Evolutionary conservation across 2,113 vertebrate genomes (phyloP).

Genomic region (Stegostoma tigrinum): DNA sequence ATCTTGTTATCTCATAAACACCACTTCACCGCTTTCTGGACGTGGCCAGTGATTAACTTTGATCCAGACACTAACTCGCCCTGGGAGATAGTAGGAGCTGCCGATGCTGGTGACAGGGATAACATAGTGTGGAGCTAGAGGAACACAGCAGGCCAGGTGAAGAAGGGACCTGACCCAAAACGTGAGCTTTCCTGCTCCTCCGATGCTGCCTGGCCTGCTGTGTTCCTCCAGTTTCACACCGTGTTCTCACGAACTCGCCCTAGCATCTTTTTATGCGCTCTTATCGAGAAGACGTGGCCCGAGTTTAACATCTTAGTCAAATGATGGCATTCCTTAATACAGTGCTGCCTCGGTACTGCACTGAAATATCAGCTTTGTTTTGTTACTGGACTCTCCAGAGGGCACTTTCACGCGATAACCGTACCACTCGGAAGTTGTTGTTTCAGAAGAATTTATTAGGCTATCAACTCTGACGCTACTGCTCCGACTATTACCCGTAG

Average conservation of each 20-base stretch:
- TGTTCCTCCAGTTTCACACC: no score
- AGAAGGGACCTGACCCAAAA: no score
- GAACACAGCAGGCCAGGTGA: no score
- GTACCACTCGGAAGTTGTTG: background rate
- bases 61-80: background rate
- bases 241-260: background rate
- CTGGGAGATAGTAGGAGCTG: background rate
- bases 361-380: background rate
- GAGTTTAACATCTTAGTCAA: background rate
- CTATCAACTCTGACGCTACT: background rate
- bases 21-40: background rate
- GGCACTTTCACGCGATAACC: background rate
- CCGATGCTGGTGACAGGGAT: no score
- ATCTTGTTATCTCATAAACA: no score
- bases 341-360: no score
- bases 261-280: background rate
- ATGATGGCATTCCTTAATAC: background rate
- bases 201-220: no score
- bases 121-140: no score
- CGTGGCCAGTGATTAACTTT: background rate
- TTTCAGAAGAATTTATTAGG: no score
- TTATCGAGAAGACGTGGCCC: background rate
- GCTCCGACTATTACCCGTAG: background rate
- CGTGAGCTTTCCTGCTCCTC: no score
- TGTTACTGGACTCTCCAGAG: background rate